Evolutionary conservation across 2,113 vertebrate species (phyloP), one percentile per base, ranked within the genome.

Genomic region (Corydoras sp.): DNA sequence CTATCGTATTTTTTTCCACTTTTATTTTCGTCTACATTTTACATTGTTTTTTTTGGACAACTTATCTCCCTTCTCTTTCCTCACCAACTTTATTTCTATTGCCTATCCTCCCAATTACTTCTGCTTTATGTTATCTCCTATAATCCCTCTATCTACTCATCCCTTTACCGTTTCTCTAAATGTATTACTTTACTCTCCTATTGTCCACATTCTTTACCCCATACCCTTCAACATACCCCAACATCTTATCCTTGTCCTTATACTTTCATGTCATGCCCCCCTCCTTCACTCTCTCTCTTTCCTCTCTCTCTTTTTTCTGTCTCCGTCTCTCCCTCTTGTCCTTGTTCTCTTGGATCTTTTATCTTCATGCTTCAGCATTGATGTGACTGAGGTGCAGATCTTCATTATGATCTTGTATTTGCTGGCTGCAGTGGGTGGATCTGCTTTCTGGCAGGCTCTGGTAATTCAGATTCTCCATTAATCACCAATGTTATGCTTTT

Each of bases 311-410:
- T 43, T 6, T 24, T 1, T n/a, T 5, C 12, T 7, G 4, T 2
- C 59, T 10, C 50, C 13, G 8, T 32, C 13, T 31, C 13, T 43
- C 54, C 1, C 7, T 35, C 30, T 58, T 56, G 29, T 8, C 9
- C n/a, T 64, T 90, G 76, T 77, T 43, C 35, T 43, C 35, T 43
- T 88, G 92, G 93, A 86, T 65, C 58, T 79, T 68, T 30, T 86
- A 84, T 83, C 82, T 91, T 85, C 87, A 85, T 89, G 84, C 84
- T 90, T 92, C 92, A 99, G 97, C 91, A 98, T 98, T 92, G 97
- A 99, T 90, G 95, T 98, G 91, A 99, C 97, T 86, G 97, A 99
- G 88, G 97, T 98, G 81, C 97, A 99, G 91, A 93, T 99, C 94
- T 97, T 99, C 95, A 98, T 99, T 86, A 98, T 99, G 87, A 86